phyloP scores from a whole-genome alignment of 2,113 vertebrate species.

The Camarhynchus parvulus region DNA sequence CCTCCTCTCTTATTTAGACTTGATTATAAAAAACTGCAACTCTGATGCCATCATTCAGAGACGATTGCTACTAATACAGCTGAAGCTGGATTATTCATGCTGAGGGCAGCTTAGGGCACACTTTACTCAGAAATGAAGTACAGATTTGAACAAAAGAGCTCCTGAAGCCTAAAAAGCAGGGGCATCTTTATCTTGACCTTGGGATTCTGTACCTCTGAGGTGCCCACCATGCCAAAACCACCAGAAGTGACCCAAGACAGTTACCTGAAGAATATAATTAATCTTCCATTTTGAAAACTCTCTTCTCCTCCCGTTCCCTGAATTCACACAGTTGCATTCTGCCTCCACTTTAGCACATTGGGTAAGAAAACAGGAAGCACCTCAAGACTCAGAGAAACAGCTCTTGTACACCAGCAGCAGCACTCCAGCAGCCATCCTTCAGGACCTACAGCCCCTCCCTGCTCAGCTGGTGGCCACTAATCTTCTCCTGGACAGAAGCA shows the following conservation, averaged over 20 bases:
- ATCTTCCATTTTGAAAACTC: background rate
- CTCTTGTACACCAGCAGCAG: background rate
- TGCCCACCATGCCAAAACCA: background rate
- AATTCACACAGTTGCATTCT: background rate
- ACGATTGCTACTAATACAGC: slow-evolving; percentile 26
- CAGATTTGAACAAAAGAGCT: background rate
- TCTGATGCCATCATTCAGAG: slow-evolving; percentile 17
- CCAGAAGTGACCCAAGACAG: background rate
- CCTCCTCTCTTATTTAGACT: background rate
- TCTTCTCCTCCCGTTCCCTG: background rate
- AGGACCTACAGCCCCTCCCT: background rate
- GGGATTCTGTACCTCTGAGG: background rate
- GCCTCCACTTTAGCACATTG: background rate
- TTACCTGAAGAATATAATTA: background rate
- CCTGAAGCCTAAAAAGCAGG: background rate
- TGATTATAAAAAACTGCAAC: background rate
- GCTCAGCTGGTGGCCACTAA: background rate
- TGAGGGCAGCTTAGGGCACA: slow-evolving; percentile 7
- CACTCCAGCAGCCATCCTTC: background rate
- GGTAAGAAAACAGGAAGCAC: background rate
- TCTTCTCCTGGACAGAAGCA: background rate
- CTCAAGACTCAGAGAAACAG: background rate
- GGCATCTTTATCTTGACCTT: background rate
- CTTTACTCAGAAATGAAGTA: background rate
- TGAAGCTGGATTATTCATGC: slow-evolving; percentile 39